Percentiles rank a stretch among this genome's conserved stretches.
phyloP scores from a whole-genome alignment of 2,113 vertebrate genomes.

The Clarias macrocephalus region DNA sequence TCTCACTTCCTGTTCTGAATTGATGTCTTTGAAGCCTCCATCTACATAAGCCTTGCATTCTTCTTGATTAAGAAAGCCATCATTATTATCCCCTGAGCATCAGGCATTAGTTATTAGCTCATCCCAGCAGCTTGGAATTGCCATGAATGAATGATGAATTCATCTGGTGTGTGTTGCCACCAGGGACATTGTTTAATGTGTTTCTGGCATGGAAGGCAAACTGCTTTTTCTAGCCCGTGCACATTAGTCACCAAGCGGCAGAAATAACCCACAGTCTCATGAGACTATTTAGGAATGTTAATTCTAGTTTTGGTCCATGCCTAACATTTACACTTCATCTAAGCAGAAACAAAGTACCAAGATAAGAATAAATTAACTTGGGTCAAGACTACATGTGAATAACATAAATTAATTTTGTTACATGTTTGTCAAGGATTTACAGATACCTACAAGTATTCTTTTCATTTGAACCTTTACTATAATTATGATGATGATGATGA shows the following conservation, averaged over 20 bases:
- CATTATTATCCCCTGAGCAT: not conserved
- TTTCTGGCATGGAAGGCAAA: constrained; percentile 15
- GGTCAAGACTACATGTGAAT: not conserved
- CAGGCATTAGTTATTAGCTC: not conserved
- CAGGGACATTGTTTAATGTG: not conserved
- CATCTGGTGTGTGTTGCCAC: constrained; percentile 11
- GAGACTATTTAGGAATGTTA: not conserved
- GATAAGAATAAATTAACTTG: not conserved
- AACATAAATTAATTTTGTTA: not conserved
- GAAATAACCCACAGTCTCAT: not conserved
- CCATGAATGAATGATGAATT: constrained; percentile 20
- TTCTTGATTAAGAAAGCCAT: constrained; percentile 5
- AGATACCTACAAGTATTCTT: too few species aligned
- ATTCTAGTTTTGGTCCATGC: not conserved
- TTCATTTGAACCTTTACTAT: not conserved
- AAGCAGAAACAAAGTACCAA: not conserved
- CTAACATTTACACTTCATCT: not conserved
- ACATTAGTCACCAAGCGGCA: not conserved
- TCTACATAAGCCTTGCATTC: not conserved
- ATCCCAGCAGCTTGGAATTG: not conserved
- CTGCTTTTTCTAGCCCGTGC: not conserved
- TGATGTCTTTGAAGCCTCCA: too few species aligned
- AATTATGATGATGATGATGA: too few species aligned
- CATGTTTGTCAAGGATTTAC: too few species aligned
- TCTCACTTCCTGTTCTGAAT: not conserved